Percentiles rank a stretch among this genome's conserved stretches.
These are phyloP conservation scores for Epistrophella euchroma DNA, from an alignment of 2,888 invertebrate species.

Conservation along the genomic window DNA sequence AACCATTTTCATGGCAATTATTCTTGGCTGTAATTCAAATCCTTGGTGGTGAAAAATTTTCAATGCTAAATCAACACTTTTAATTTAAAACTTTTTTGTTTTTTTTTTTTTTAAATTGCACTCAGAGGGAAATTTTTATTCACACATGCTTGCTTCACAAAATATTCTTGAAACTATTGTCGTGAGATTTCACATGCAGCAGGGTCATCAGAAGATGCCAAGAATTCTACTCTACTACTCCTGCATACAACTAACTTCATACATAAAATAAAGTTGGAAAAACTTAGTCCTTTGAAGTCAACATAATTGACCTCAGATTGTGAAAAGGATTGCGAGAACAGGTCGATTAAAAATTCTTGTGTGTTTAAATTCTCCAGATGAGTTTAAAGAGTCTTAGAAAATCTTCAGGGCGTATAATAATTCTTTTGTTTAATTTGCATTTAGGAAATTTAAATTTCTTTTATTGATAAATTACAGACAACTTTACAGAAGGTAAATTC, in stretches of 20 bases:
- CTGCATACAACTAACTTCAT: too few relatives aligned
- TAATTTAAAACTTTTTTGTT: constrained; percentile 21
- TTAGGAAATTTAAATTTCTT: too few relatives aligned
- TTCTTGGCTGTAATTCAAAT: constrained; percentile 25
- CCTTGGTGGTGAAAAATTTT: constrained; percentile 12
- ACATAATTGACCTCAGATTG: constrained; percentile 15
- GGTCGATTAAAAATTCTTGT: constrained; percentile 4
- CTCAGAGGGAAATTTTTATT: neutral
- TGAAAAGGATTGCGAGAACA: neutral
- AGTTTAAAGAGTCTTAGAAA: neutral
- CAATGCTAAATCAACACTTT: constrained; percentile 12
- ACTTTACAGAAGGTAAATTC: too few relatives aligned
- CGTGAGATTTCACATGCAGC: neutral
- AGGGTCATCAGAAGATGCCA: neutral
- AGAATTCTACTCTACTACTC: neutral
- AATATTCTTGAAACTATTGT: constrained; percentile 21
- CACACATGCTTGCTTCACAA: constrained; percentile 41
- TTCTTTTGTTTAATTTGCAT: neutral
- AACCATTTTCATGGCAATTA: constrained; percentile 20
- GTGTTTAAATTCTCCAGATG: neutral
- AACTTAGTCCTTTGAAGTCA: constrained; percentile 2
- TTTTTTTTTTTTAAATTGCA: neutral
- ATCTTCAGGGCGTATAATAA: neutral
- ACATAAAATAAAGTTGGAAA: neutral
- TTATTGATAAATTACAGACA: too few relatives aligned